Evolutionary conservation across 2,797 vertebrate species (phyloP).

Genomic region (Corythornis leucogaster): DNA sequence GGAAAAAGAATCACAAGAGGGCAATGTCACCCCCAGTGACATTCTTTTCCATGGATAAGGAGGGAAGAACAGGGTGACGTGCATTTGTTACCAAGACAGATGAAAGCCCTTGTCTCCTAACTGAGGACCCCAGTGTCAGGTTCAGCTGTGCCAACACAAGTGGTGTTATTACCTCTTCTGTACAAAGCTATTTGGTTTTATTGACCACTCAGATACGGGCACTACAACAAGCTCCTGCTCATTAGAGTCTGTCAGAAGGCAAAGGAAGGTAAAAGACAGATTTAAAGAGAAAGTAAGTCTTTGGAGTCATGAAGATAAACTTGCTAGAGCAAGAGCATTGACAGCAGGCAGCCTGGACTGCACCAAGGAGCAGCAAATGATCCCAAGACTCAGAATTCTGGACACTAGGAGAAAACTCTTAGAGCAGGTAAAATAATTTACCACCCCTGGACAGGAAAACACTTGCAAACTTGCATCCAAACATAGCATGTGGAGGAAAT

Average conservation of each 20-base stretch:
- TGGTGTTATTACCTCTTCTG: slow-evolving; percentile 39
- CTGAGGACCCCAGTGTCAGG: background rate
- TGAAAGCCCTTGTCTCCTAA: background rate
- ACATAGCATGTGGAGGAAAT: background rate
- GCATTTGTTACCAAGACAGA: background rate
- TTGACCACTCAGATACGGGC: slow-evolving; percentile 9
- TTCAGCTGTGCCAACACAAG: slow-evolving; percentile 28
- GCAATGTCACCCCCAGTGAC: background rate
- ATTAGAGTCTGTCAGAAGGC: slow-evolving; percentile 41
- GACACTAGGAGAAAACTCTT: background rate
- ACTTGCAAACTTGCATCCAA: background rate
- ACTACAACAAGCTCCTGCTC: slow-evolving; percentile 12
- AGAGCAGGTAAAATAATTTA: background rate
- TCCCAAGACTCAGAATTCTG: background rate
- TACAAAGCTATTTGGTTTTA: slow-evolving; percentile 55
- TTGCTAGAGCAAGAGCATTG: background rate
- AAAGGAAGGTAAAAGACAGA: slow-evolving; percentile 2
- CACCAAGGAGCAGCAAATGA: background rate
- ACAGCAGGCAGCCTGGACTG: background rate
- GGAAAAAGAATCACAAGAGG: background rate
- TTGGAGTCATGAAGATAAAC: slow-evolving; percentile 3
- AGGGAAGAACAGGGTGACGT: background rate
- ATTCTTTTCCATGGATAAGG: background rate
- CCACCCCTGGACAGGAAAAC: background rate
- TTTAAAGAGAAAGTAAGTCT: slow-evolving; percentile 22